Percentiles rank a stretch among this genome's conserved stretches.
Evolutionary conservation across 2,797 vertebrate species (phyloP).

Genomic region (Meda fulgida): DNA sequence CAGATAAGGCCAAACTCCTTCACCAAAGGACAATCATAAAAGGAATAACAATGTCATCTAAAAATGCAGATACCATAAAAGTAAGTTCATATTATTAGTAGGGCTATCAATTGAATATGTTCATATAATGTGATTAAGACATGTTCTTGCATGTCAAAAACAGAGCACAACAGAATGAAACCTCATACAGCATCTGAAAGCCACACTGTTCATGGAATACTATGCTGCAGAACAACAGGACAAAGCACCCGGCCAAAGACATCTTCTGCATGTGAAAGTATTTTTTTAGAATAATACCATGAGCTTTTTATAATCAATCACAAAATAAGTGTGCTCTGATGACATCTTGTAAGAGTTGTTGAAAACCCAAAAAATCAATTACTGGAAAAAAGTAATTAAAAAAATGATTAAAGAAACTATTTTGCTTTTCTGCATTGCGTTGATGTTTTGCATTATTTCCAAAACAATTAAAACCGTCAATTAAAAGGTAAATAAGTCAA

Average conservation of each 20-base stretch:
- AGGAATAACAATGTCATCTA: background rate
- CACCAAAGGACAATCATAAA: conserved; percentile 29
- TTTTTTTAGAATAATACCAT: background rate
- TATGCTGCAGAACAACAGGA: background rate
- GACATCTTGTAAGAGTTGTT: background rate
- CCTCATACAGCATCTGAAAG: background rate
- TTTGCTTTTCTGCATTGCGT: background rate
- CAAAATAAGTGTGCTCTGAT: background rate
- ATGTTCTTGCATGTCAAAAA: background rate
- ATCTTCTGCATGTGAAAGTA: background rate
- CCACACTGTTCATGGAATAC: too few species aligned
- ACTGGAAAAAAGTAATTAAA: background rate
- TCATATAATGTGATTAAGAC: background rate
- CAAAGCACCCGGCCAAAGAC: background rate
- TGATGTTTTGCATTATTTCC: background rate
- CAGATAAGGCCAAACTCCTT: conserved; percentile 39
- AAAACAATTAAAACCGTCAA: background rate
- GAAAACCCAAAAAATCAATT: background rate
- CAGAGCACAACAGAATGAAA: background rate
- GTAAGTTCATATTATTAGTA: background rate
- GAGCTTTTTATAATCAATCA: background rate
- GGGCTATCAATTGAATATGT: background rate
- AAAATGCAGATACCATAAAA: background rate
- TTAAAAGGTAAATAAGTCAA: too few species aligned
- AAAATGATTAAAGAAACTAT: background rate